Percentiles rank a stretch among this genome's conserved stretches.
phyloP scores from a whole-genome alignment of 2,113 vertebrate genomes.

The Gallinago media region DNA sequence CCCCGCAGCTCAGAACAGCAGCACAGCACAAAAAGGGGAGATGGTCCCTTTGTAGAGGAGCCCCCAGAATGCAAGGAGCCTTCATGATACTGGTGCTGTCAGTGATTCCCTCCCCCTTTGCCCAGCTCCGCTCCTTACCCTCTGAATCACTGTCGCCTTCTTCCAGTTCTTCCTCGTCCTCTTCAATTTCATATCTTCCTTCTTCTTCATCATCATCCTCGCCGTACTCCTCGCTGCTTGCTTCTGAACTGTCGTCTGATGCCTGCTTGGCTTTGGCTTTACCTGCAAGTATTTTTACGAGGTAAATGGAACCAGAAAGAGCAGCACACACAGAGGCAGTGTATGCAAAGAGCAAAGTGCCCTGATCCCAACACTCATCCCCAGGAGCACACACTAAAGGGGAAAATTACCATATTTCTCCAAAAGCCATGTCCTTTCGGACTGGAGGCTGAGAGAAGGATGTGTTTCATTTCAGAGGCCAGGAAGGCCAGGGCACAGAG shows the following conservation, averaged over 20 bases:
- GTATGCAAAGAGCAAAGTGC: fast-evolving
- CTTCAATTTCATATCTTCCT: slow-evolving; percentile 44
- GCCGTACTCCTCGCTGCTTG: slow-evolving; percentile 40
- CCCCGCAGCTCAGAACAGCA: background rate
- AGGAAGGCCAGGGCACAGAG: background rate
- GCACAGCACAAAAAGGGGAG: background rate
- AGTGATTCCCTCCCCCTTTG: background rate
- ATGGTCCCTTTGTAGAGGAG: background rate
- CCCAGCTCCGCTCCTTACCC: slow-evolving; percentile 51
- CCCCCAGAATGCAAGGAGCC: background rate
- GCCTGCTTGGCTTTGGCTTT: background rate
- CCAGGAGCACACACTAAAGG: fast-evolving
- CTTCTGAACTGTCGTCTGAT: background rate
- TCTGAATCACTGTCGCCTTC: background rate
- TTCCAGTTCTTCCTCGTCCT: background rate
- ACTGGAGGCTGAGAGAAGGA: background rate
- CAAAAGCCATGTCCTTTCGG: background rate
- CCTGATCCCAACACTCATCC: fast-evolving
- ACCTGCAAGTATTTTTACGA: background rate
- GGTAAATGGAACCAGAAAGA: fast-evolving
- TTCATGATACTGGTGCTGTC: background rate
- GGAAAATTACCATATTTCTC: background rate
- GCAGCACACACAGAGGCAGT: background rate
- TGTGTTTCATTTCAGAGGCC: background rate
- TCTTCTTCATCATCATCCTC: slow-evolving; percentile 47